A percentile compares a stretch with the other conserved stretches of the same genome.
Evolutionary conservation across 2,113 vertebrate genomes (phyloP).

Genomic region (Orycteropus afer): DNA sequence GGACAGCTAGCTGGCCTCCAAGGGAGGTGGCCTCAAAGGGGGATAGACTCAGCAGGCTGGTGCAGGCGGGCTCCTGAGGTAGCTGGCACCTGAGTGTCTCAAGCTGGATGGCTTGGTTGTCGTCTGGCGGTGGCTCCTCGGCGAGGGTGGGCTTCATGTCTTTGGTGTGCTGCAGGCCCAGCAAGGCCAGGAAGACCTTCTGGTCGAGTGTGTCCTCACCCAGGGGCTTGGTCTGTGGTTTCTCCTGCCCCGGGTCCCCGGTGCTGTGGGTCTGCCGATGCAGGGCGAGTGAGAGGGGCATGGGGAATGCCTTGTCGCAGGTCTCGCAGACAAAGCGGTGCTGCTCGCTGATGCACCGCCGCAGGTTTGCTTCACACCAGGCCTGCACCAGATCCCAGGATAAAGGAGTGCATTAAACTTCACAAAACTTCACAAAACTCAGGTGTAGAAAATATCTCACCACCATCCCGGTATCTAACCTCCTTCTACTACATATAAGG

Average conservation of each 20-base stretch:
- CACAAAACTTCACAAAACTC: fast-evolving
- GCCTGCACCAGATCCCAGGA: conserved; percentile 85
- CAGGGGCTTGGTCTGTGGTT: conserved; percentile 69
- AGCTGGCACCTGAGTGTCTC: conserved; percentile 92
- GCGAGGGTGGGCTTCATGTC: conserved; percentile 87
- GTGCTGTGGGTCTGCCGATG: conserved; percentile 86
- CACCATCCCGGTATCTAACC: too few relatives aligned
- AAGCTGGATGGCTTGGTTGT: conserved; percentile 93
- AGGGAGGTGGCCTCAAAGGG: conserved; percentile 89
- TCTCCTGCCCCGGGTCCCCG: conserved; percentile 78
- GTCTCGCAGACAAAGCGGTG: conserved; percentile 94
- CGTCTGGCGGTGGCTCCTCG: conserved; percentile 88
- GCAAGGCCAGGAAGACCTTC: conserved; percentile 90
- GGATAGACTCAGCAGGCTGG: conserved; percentile 88
- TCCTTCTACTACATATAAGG: fast-evolving
- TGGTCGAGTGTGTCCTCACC: conserved; percentile 82
- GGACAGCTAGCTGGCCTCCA: conserved; percentile 88
- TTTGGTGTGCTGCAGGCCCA: conserved; percentile 93
- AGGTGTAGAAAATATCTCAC: not conserved
- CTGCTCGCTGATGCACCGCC: conserved; percentile 95
- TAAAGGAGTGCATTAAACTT: not conserved
- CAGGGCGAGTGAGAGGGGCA: conserved; percentile 91
- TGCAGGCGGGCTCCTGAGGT: conserved; percentile 92
- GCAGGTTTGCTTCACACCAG: conserved; percentile 97
- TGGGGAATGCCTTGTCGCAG: conserved; percentile 98